Evolutionary conservation across 2,113 vertebrate species (phyloP).

Genomic region (Hyperopisus bebe): DNA sequence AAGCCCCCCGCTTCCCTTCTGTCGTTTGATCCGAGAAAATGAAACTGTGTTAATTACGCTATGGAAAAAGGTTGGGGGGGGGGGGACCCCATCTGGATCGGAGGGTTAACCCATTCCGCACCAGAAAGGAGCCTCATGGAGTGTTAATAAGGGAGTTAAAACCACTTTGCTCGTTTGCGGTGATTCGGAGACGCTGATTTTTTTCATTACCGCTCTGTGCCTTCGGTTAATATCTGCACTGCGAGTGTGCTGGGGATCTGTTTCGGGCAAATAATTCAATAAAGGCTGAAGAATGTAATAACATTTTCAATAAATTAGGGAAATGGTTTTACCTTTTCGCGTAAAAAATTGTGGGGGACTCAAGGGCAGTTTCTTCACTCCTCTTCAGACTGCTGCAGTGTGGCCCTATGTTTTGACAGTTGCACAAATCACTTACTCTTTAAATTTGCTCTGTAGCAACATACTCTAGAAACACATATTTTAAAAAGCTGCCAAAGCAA

Average conservation of each 20-base stretch:
- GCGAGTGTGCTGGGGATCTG: not conserved
- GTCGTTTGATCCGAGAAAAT: slow-evolving; percentile 47
- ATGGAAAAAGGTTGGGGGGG: slow-evolving; percentile 14
- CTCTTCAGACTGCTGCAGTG: not conserved
- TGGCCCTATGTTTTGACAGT: not conserved
- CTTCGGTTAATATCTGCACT: not conserved
- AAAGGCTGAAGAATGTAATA: not conserved
- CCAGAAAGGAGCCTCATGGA: slow-evolving; percentile 40
- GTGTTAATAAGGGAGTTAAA: slow-evolving; percentile 36
- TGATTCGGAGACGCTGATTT: slow-evolving; percentile 22
- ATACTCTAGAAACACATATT: not conserved
- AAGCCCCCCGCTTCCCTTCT: slow-evolving; percentile 30
- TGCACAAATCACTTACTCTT: not conserved
- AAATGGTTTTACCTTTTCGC: not conserved
- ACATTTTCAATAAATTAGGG: not conserved
- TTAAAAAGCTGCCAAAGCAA: not conserved
- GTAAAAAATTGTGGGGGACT: not conserved
- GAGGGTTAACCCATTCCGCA: slow-evolving; percentile 39
- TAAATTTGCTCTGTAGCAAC: not conserved
- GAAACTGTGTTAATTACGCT: slow-evolving; percentile 50
- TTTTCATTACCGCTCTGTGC: slow-evolving; percentile 9
- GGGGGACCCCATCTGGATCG: slow-evolving; percentile 40
- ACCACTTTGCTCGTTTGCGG: slow-evolving; percentile 17
- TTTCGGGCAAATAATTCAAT: not conserved
- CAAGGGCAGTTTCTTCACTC: not conserved